These are phyloP conservation scores for Esox masquinongy DNA, from an alignment of 2,797 vertebrate species.

Conservation along the genomic window DNA sequence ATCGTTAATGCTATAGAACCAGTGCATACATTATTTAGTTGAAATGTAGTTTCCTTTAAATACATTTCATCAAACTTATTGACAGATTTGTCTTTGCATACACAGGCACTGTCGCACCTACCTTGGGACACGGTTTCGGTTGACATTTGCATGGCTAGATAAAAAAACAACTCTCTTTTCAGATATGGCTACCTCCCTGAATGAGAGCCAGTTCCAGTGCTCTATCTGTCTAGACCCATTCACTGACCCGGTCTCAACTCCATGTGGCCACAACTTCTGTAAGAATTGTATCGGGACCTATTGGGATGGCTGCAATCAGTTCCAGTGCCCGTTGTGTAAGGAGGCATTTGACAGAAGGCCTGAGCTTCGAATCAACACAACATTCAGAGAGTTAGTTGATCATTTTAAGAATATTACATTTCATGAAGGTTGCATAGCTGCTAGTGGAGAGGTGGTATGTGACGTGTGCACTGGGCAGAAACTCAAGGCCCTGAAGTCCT, in stretches of 20 bases:
- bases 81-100: neutral
- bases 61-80: neutral
- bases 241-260: neutral
- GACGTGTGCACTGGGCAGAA: neutral
- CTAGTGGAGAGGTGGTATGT: neutral
- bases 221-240: neutral
- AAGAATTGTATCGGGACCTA: neutral
- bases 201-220: slow-evolving; percentile 4
- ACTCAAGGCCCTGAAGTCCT: slow-evolving; percentile 6
- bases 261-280: neutral
- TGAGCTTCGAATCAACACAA: neutral
- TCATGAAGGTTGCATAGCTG: neutral
- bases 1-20: too few relatives aligned
- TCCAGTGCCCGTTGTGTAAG: neutral
- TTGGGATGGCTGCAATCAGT: neutral
- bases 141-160: neutral
- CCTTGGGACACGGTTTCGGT: neutral
- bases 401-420: neutral
- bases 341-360: neutral
- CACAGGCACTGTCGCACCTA: neutral
- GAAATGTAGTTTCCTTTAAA: too few relatives aligned
- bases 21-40: too few relatives aligned
- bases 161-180: neutral
- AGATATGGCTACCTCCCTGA: slow-evolving; percentile 2
- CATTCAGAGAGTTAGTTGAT: neutral